phyloP scores from a whole-genome alignment of 2,113 vertebrate species.

The Cephalopholis sonnerati region DNA sequence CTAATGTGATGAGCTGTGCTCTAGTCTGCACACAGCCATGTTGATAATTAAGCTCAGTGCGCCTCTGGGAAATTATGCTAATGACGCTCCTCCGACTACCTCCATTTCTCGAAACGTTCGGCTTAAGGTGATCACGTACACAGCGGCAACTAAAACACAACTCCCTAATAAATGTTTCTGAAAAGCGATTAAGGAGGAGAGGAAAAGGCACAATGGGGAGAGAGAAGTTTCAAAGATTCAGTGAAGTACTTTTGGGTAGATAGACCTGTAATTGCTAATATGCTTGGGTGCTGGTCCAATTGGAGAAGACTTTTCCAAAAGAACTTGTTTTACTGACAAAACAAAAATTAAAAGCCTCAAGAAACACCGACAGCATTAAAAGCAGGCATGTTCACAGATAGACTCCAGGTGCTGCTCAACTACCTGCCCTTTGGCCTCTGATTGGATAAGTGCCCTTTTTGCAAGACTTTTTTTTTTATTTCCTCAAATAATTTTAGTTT shows the following conservation, averaged over 20 bases:
- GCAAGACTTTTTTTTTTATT: no score
- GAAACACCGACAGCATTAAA: background rate
- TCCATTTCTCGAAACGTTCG: slow-evolving; percentile 62
- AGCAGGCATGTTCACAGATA: background rate
- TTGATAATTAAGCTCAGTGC: slow-evolving; percentile 79
- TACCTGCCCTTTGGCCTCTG: no score
- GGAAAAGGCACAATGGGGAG: background rate
- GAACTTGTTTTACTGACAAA: background rate
- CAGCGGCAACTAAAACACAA: slow-evolving; percentile 13
- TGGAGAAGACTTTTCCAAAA: background rate
- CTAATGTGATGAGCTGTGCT: slow-evolving; percentile 78
- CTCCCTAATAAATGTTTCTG: slow-evolving; percentile 30
- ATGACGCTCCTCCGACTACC: slow-evolving; percentile 67
- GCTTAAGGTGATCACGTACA: slow-evolving; percentile 62
- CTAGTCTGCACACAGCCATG: slow-evolving; percentile 72
- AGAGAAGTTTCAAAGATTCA: background rate
- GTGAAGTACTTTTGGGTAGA: background rate
- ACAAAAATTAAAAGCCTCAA: background rate
- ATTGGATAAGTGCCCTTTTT: no score
- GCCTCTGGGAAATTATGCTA: slow-evolving; percentile 83
- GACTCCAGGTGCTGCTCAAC: no score
- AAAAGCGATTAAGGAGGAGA: background rate
- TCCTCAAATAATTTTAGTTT: no score
- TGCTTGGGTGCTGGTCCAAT: background rate
- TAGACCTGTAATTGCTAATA: background rate